phyloP scores from a whole-genome alignment of 2,113 vertebrate genomes.

The Microcebus lehilahytsara region DNA sequence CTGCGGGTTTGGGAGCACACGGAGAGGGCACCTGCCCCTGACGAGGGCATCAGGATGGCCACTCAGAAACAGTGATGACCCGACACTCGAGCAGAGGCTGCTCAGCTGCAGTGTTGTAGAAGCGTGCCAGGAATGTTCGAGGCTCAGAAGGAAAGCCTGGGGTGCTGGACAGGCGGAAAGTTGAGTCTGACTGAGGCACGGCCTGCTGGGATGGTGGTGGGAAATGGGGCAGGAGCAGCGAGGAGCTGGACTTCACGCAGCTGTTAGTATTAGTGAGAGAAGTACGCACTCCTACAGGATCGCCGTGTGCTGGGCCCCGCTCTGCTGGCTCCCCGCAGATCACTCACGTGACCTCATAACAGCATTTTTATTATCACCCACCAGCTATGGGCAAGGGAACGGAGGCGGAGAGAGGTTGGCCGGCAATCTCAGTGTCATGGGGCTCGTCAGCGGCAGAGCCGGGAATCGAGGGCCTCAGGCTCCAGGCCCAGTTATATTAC shows the following conservation, averaged over 20 bases:
- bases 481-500: background rate
- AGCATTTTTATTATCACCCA: background rate
- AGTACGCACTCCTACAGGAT: background rate
- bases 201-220: background rate
- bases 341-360: background rate
- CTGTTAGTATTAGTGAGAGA: background rate
- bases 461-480: background rate
- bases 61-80: background rate
- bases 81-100: background rate
- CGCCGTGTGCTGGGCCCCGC: too few relatives aligned
- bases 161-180: accelerated
- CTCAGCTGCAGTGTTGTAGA: background rate
- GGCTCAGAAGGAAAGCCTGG: background rate
- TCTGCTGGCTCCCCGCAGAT: background rate
- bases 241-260: background rate
- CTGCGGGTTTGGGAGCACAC: accelerated
- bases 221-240: too few relatives aligned
- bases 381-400: background rate
- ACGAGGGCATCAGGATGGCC: background rate
- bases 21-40: too few relatives aligned
- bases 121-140: too few relatives aligned
- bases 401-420: background rate
- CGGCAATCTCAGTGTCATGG: accelerated
- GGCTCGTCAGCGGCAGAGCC: background rate
- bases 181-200: background rate